phyloP scores from a whole-genome alignment of 1,140 invertebrate species.

The Chymomyza costata region DNA sequence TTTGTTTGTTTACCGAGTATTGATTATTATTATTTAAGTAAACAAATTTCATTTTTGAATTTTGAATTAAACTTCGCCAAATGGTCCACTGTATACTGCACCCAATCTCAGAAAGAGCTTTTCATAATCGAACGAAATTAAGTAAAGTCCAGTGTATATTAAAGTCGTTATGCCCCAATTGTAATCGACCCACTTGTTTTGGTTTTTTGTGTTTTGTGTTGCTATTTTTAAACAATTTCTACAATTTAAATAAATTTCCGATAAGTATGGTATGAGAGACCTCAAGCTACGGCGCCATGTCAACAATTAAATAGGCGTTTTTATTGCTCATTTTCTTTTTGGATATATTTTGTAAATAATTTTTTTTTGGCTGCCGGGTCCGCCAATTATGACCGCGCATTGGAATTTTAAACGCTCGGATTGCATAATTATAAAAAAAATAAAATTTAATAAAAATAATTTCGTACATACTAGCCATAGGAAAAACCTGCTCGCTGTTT shows the following conservation, averaged over 20 bases:
- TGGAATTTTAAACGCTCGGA: constrained; percentile 41
- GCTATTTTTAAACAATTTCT: constrained; percentile 66
- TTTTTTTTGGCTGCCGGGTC: constrained; percentile 16
- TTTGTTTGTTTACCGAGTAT: no score
- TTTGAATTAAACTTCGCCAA: no score
- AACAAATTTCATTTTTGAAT: no score
- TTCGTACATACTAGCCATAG: constrained; percentile 17
- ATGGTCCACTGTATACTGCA: no score
- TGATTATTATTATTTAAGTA: no score
- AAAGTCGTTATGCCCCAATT: no score
- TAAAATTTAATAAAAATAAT: constrained; percentile 3
- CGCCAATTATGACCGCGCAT: constrained; percentile 1
- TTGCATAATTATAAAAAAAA: constrained; percentile 57
- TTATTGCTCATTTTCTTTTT: no score
- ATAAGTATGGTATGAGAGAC: constrained; percentile 37
- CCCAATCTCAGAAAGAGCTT: no score
- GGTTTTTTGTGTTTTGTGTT: constrained; percentile 21
- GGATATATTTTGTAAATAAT: no score
- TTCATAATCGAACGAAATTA: no score
- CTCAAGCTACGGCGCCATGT: constrained; percentile 40
- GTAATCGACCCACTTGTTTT: no score
- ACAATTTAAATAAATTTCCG: constrained; percentile 60
- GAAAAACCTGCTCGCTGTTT: constrained; percentile 9
- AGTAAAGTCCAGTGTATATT: no score
- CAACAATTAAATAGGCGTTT: constrained; percentile 59